Conservation (phyloP, 2,113 vertebrate genomes). For the Osmerus eperlanus region DNA sequence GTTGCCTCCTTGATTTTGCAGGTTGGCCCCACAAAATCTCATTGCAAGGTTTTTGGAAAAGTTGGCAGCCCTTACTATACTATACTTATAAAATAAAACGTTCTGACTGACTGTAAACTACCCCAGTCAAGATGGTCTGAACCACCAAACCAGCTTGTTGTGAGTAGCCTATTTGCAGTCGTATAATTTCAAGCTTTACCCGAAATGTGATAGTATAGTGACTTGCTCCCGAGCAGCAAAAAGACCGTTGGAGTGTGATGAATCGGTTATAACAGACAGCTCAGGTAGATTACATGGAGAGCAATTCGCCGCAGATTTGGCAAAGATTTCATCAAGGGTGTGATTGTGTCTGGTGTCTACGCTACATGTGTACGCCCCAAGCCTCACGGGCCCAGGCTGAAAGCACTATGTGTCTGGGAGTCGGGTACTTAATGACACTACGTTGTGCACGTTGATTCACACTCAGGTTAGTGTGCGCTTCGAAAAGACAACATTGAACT, state of each 20-base stretch:
- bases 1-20: too few relatives aligned
- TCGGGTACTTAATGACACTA: constrained; percentile 67
- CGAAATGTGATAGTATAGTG: too few relatives aligned
- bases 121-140: too few relatives aligned
- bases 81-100: too few relatives aligned
- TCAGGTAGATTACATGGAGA: constrained; percentile 33
- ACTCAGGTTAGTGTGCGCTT: constrained; percentile 61
- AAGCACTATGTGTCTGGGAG: constrained; percentile 63
- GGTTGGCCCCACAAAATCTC: too few relatives aligned
- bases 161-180: too few relatives aligned
- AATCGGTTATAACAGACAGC: constrained; percentile 47
- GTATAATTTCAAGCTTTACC: too few relatives aligned
- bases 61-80: too few relatives aligned
- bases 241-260: constrained; percentile 42
- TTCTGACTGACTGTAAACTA: too few relatives aligned
- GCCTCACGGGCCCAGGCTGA: constrained; percentile 45
- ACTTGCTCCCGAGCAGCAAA: background rate
- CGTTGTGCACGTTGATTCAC: constrained; percentile 65
- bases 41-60: too few relatives aligned
- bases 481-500: constrained; percentile 55
- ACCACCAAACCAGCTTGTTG: too few relatives aligned
- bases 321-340: constrained; percentile 49
- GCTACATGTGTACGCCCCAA: constrained; percentile 58
- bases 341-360: constrained; percentile 64
- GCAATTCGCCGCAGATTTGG: too few relatives aligned